These are phyloP conservation scores for Ceratina japonica DNA, from an alignment of 1,140 invertebrate genomes.

Conservation along the genomic window DNA sequence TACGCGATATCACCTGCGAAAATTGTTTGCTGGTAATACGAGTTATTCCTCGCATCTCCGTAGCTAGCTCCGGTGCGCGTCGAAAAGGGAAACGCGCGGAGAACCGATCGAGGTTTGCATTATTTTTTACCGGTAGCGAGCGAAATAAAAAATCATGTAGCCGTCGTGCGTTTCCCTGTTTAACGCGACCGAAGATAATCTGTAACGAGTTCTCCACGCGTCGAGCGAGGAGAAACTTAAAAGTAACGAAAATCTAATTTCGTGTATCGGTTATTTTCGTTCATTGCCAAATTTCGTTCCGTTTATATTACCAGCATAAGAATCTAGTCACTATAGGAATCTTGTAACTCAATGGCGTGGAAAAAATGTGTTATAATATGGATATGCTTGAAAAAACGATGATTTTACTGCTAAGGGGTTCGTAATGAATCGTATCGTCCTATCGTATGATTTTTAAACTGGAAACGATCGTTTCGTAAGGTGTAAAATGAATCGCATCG, in stretches of 20 bases:
- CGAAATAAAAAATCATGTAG: background rate
- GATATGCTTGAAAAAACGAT: constrained; percentile 1
- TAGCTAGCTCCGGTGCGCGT: background rate
- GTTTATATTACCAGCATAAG: constrained; percentile 66
- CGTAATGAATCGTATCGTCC: background rate
- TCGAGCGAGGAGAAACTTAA: background rate
- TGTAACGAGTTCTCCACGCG: background rate
- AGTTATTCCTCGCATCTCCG: background rate
- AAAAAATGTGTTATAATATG: constrained; percentile 14
- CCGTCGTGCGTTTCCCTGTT: constrained; percentile 6
- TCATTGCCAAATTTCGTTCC: constrained; percentile 10
- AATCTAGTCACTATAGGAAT: constrained; percentile 73
- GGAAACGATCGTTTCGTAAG: background rate
- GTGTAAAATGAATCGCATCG: background rate
- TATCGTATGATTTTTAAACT: constrained; percentile 15
- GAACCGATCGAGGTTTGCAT: background rate
- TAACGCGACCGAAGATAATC: constrained; percentile 2
- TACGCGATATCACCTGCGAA: constrained; percentile 21
- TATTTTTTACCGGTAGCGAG: constrained; percentile 33
- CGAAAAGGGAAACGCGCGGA: constrained; percentile 6
- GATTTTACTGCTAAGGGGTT: background rate
- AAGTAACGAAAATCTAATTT: background rate
- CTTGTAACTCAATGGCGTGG: constrained; percentile 51
- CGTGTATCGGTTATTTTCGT: constrained; percentile 9
- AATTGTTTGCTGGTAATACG: constrained; percentile 39